These are phyloP conservation scores for Iselma pallidipennis DNA, from an alignment of 2,888 invertebrate genomes.

Conservation along the genomic window DNA sequence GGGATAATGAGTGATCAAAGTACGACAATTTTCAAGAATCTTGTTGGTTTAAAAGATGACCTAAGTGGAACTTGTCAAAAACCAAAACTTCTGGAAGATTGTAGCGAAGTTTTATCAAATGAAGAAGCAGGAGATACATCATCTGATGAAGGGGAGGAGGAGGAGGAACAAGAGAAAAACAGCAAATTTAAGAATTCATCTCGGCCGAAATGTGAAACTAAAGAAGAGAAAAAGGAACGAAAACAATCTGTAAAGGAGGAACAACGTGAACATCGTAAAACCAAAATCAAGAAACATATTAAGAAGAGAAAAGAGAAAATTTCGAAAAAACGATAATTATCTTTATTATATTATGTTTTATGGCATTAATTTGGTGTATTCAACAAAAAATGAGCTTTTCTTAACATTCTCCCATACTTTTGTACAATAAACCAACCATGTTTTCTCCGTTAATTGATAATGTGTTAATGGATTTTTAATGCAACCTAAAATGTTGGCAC, in stretches of 20 bases:
- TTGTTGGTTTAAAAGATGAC: conserved; percentile 82
- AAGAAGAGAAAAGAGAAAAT: conserved; percentile 86
- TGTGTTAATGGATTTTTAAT: conserved; percentile 72
- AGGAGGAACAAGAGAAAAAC: conserved; percentile 45
- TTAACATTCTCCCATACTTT: conserved; percentile 85
- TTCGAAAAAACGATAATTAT: conserved; percentile 48
- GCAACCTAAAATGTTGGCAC: conserved; percentile 72
- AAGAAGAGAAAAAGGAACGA: conserved; percentile 78
- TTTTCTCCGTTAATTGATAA: conserved; percentile 75
- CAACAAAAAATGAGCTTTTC: conserved; percentile 81
- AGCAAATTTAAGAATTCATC: conserved; percentile 67
- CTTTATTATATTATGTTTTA: conserved; percentile 49
- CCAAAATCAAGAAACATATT: conserved; percentile 89
- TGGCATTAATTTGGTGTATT: conserved; percentile 80
- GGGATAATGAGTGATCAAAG: conserved; percentile 67
- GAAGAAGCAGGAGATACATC: conserved; percentile 29
- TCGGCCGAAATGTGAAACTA: conserved; percentile 78
- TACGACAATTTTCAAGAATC: conserved; percentile 76
- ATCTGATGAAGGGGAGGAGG: conserved; percentile 49
- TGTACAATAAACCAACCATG: conserved; percentile 81
- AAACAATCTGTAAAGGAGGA: conserved; percentile 89
- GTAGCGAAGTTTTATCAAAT: conserved; percentile 50
- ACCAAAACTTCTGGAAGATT: conserved; percentile 67
- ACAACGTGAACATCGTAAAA: conserved; percentile 85
- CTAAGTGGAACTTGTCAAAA: conserved; percentile 71